Conservation (phyloP, 2,888 invertebrate genomes). For the Papilio gigon region DNA sequence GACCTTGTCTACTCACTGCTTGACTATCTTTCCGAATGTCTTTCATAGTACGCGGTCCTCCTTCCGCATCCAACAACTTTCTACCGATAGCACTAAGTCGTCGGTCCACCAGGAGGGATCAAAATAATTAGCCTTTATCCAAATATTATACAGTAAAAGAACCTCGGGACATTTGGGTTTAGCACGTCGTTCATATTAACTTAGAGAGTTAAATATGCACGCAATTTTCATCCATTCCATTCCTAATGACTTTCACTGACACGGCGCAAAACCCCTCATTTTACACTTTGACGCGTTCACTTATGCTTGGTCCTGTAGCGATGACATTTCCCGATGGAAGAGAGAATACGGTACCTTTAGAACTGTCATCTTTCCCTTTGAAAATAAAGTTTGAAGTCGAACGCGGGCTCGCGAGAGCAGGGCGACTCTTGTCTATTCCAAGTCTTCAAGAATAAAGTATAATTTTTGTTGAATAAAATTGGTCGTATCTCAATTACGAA, state of each 20-base stretch:
- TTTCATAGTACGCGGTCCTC: too few relatives aligned
- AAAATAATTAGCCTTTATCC: constrained; percentile 47
- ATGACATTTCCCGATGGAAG: constrained; percentile 77
- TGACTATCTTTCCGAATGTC: too few relatives aligned
- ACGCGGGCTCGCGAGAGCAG: constrained; percentile 52
- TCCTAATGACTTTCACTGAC: constrained; percentile 82
- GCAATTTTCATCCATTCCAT: constrained; percentile 81
- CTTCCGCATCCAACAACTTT: too few relatives aligned
- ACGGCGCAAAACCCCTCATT: constrained; percentile 81
- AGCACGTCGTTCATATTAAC: constrained; percentile 75
- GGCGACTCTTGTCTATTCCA: constrained; percentile 78
- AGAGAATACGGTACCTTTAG: constrained; percentile 55
- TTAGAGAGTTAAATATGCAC: constrained; percentile 78
- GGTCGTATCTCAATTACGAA: constrained; percentile 53
- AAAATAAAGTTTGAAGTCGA: constrained; percentile 65
- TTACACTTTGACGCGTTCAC: constrained; percentile 83
- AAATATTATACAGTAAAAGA: constrained; percentile 55
- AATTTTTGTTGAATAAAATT: constrained; percentile 60
- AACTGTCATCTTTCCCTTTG: constrained; percentile 52
- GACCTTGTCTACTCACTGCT: too few relatives aligned
- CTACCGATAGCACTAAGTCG: too few relatives aligned
- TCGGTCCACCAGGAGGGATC: too few relatives aligned
- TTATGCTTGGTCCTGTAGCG: constrained; percentile 76
- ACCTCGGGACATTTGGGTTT: constrained; percentile 68
- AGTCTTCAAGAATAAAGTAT: constrained; percentile 76